Evolutionary conservation across 1,140 invertebrate genomes (phyloP).

Genomic region (Anastrepha ludens): DNA sequence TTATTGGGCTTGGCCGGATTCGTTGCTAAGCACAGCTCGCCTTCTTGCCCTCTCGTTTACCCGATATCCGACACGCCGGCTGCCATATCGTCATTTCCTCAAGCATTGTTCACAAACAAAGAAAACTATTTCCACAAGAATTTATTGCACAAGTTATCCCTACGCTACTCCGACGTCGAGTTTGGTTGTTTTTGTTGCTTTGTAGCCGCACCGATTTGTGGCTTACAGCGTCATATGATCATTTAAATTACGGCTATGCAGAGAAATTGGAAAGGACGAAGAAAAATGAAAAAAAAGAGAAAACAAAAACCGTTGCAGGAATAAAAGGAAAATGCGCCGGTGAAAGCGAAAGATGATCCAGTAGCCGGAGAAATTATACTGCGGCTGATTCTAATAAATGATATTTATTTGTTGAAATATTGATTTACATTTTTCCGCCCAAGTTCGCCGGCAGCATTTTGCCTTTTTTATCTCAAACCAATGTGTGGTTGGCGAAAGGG

Average conservation of each 20-base stretch:
- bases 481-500: no score
- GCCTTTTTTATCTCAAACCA: not conserved
- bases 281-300: not conserved
- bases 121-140: conserved; percentile 54
- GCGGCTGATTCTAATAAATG: conserved; percentile 2
- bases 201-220: conserved; percentile 22
- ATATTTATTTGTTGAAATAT: conserved; percentile 48
- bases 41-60: not conserved
- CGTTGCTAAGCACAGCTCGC: not conserved
- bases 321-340: not conserved
- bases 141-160: conserved; percentile 41
- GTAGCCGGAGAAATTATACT: conserved; percentile 16
- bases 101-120: conserved; percentile 54
- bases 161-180: not conserved
- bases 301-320: not conserved
- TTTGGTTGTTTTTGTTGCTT: conserved; percentile 20
- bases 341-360: conserved; percentile 45
- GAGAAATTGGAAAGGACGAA: not conserved
- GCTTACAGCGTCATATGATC: conserved; percentile 15
- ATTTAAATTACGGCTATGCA: conserved; percentile 32
- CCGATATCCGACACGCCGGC: not conserved
- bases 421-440: conserved; percentile 33
- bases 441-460: not conserved
- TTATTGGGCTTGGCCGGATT: not conserved
- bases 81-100: conserved; percentile 15